These are phyloP conservation scores for Knipowitschia caucasica DNA, from an alignment of 2,797 vertebrate species.

Conservation along the genomic window DNA sequence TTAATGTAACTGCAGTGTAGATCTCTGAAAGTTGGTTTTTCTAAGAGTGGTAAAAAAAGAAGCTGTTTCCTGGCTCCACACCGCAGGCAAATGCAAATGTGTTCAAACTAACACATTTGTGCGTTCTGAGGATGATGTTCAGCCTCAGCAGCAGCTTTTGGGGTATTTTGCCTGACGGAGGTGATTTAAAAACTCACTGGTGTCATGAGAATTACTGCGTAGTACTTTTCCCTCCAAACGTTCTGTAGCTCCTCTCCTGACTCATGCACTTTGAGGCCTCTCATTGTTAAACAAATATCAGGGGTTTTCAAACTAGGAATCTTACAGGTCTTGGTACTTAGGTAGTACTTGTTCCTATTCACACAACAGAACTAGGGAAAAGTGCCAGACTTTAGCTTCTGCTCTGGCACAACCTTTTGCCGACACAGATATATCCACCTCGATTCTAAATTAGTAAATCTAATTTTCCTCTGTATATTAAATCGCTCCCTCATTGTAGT, in stretches of 20 bases:
- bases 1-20: not conserved
- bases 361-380: too few species aligned
- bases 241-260: constrained; percentile 30
- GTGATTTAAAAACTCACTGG: constrained; percentile 60
- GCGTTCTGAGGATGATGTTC: constrained; percentile 43
- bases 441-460: too few species aligned
- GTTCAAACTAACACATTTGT: constrained; percentile 33
- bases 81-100: constrained; percentile 23
- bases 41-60: constrained; percentile 26
- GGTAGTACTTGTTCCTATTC: too few species aligned
- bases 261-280: constrained; percentile 38
- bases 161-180: constrained; percentile 43
- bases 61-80: constrained; percentile 12
- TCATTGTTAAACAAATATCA: constrained; percentile 43
- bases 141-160: constrained; percentile 26
- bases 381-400: too few species aligned
- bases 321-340: too few species aligned
- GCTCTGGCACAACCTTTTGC: too few species aligned
- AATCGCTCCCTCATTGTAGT: too few species aligned
- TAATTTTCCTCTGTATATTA: too few species aligned
- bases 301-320: too few species aligned
- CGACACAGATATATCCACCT: too few species aligned
- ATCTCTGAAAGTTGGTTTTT: constrained; percentile 23
- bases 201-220: constrained; percentile 43
- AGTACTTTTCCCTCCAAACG: constrained; percentile 45